Conservation (phyloP, 2,113 vertebrate species). For the Hemibagrus wyckioides region DNA sequence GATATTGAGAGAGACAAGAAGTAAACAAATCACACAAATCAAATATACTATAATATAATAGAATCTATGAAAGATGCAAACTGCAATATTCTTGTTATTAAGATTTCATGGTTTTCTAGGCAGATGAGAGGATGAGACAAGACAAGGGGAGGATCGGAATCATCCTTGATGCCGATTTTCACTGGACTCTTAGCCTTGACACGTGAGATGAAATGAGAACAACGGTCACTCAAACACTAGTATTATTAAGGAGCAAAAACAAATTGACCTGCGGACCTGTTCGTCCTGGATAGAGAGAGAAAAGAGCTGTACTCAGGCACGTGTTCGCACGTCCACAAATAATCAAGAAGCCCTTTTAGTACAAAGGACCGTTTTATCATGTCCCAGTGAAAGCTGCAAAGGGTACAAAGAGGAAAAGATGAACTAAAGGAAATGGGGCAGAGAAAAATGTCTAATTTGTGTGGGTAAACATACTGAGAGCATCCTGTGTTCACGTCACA, state of each 20-base stretch:
- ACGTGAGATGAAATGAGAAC: neutral
- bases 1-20: neutral
- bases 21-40: slow-evolving; percentile 17
- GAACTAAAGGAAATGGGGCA: slow-evolving; percentile 22
- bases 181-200: neutral
- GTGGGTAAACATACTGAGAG: slow-evolving; percentile 46
- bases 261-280: neutral
- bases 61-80: neutral
- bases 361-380: neutral
- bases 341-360: neutral
- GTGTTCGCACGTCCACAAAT: neutral
- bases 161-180: neutral
- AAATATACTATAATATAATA: neutral
- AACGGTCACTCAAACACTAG: neutral
- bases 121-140: neutral
- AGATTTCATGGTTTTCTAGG: neutral
- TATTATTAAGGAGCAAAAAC: neutral
- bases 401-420: neutral
- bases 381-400: neutral
- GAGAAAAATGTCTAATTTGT: slow-evolving; percentile 55
- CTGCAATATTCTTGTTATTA: slow-evolving; percentile 8
- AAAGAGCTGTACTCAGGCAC: neutral
- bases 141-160: neutral
- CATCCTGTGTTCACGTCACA: slow-evolving; percentile 34
- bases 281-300: neutral